Percentiles rank a stretch among this genome's conserved stretches.
These are phyloP conservation scores for Trichoplusia ni DNA, from an alignment of 1,140 invertebrate species.

Conservation along the genomic window DNA sequence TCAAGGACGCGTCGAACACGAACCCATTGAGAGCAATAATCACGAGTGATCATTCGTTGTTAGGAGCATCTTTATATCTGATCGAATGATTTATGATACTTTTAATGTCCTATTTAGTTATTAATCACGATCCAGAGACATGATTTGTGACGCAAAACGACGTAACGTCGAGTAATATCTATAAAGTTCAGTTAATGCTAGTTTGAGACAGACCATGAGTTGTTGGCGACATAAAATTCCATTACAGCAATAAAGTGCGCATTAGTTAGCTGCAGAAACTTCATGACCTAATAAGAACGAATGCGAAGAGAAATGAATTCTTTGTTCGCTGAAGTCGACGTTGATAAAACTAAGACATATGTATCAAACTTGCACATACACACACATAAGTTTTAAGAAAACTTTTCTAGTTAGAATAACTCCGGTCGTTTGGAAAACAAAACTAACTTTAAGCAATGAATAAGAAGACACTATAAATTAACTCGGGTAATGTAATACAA, in stretches of 20 bases:
- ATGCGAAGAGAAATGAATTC: constrained; percentile 5
- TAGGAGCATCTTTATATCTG: constrained; percentile 9
- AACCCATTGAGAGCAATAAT: not conserved
- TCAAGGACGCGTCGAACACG: constrained; percentile 35
- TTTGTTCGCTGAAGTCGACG: not conserved
- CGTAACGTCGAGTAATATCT: constrained; percentile 9
- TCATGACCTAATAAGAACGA: not conserved
- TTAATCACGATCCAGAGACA: constrained; percentile 12
- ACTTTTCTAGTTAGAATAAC: constrained; percentile 50
- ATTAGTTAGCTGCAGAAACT: constrained; percentile 13
- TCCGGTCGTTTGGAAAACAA: constrained; percentile 61
- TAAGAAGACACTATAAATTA: constrained; percentile 78
- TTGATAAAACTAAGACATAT: not conserved
- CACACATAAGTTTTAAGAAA: constrained; percentile 25
- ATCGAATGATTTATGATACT: not conserved
- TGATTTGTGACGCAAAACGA: constrained; percentile 11
- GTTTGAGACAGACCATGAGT: not conserved
- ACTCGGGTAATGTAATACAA: constrained; percentile 77
- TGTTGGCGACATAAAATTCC: constrained; percentile 7
- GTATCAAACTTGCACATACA: not conserved
- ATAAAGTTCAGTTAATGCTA: constrained; percentile 6
- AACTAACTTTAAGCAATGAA: constrained; percentile 65
- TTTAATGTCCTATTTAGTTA: not conserved
- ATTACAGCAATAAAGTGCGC: not conserved
- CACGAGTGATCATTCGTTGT: constrained; percentile 8